Evolutionary conservation across 2,797 vertebrate species (phyloP).

Genomic region (Pseudochirops cupreus): DNA sequence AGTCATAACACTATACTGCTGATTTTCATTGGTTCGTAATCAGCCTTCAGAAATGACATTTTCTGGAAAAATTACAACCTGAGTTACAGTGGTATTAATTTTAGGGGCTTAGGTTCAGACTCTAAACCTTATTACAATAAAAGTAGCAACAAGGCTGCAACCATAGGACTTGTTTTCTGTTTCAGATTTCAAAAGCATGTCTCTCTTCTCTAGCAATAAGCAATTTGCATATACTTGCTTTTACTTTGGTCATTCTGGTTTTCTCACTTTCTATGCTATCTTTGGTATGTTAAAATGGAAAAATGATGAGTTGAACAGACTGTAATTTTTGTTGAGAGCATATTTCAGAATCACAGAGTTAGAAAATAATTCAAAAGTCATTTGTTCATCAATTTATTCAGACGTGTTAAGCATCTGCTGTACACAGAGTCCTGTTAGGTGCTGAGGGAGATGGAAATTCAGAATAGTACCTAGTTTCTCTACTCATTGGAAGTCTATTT

Average conservation of each 20-base stretch:
- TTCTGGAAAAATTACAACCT: background rate
- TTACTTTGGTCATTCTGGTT: slow-evolving; percentile 44
- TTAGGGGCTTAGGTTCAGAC: background rate
- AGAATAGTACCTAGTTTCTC: background rate
- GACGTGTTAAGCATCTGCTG: background rate
- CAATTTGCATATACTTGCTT: slow-evolving; percentile 44
- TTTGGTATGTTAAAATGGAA: slow-evolving; percentile 48
- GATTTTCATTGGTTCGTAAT: background rate
- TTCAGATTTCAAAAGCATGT: background rate
- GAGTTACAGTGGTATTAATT: slow-evolving; percentile 29
- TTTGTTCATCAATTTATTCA: background rate
- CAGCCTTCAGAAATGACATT: slow-evolving; percentile 12
- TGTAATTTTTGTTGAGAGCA: slow-evolving; percentile 66
- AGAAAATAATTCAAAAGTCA: background rate
- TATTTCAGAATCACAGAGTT: slow-evolving; percentile 36
- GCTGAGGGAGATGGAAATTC: background rate
- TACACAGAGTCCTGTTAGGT: background rate
- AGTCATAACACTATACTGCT: background rate
- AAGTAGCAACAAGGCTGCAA: slow-evolving; percentile 30
- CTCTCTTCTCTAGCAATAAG: slow-evolving; percentile 23
- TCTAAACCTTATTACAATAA: slow-evolving; percentile 34
- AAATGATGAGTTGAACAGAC: slow-evolving; percentile 25
- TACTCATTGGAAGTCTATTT: background rate
- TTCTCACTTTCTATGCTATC: slow-evolving; percentile 46
- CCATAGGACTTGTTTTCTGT: background rate